These are phyloP conservation scores for Scomber japonicus DNA, from an alignment of 2,113 vertebrate species.

Conservation along the genomic window DNA sequence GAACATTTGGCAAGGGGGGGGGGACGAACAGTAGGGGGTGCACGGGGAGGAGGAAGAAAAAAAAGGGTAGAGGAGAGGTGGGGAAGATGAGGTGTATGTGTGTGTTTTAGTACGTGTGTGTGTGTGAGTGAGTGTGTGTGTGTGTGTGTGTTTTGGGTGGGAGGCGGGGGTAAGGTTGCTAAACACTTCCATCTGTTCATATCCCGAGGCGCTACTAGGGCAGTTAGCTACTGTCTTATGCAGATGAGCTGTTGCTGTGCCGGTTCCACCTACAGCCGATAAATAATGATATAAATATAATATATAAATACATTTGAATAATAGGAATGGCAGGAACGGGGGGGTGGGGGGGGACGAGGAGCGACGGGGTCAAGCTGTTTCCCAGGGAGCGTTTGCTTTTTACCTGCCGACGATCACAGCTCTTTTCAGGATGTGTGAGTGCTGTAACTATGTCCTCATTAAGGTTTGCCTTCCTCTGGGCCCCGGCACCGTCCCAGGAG, in stretches of 20 bases:
- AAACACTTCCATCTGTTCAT: slow-evolving; percentile 91
- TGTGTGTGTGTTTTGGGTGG: slow-evolving; percentile 49
- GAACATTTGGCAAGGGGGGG: slow-evolving; percentile 82
- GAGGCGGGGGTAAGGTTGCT: slow-evolving; percentile 82
- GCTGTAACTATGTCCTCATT: slow-evolving; percentile 84
- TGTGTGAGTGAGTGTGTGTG: slow-evolving; percentile 36
- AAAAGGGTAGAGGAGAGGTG: slow-evolving; percentile 41
- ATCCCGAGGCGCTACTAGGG: slow-evolving; percentile 88
- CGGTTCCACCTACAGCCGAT: slow-evolving; percentile 85
- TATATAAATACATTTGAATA: slow-evolving; percentile 76
- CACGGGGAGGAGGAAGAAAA: slow-evolving; percentile 12
- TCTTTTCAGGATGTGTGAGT: slow-evolving; percentile 87
- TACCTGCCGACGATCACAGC: slow-evolving; percentile 78
- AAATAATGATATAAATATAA: slow-evolving; percentile 66
- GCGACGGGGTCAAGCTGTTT: slow-evolving; percentile 88
- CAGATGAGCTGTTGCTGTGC: slow-evolving; percentile 88
- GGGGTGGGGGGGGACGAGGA: slow-evolving; percentile 77
- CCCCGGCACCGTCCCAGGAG: slow-evolving; percentile 83
- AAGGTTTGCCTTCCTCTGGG: slow-evolving; percentile 72
- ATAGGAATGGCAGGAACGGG: slow-evolving; percentile 56
- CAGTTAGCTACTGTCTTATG: slow-evolving; percentile 88
- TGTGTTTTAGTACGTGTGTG: slow-evolving; percentile 29
- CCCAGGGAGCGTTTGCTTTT: slow-evolving; percentile 85
- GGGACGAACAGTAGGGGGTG: slow-evolving; percentile 15
- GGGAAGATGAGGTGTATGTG: slow-evolving; percentile 27